These are phyloP conservation scores for Ailuropoda melanoleuca DNA, from an alignment of 2,113 vertebrate genomes.

Conservation along the genomic window DNA sequence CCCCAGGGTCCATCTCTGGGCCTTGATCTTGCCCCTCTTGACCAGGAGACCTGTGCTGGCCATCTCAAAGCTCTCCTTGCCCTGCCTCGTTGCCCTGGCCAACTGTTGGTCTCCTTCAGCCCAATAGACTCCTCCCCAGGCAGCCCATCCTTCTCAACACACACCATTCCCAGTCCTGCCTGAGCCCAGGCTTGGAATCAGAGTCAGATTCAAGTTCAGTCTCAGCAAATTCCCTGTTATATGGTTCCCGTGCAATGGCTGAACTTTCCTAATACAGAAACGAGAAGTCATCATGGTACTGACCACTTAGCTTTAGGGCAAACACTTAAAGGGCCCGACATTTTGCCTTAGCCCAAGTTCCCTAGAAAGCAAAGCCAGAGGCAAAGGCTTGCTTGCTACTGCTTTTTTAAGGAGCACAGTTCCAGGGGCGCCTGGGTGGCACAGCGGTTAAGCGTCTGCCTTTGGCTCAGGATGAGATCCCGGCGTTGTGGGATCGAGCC, in stretches of 20 bases:
- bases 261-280: background rate
- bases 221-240: background rate
- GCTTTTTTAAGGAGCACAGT: background rate
- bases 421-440: no score
- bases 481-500: no score
- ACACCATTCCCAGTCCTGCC: no score
- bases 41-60: background rate
- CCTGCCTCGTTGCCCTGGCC: no score
- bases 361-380: background rate
- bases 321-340: background rate
- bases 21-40: background rate
- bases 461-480: no score
- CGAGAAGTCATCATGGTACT: rapidly evolving
- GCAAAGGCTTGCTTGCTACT: background rate
- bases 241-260: background rate
- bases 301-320: background rate
- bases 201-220: background rate
- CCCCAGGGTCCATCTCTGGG: rapidly evolving
- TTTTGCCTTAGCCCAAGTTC: background rate
- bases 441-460: no score
- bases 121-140: background rate
- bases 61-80: background rate
- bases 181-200: background rate
- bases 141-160: background rate
- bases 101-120: background rate